Conservation (phyloP, 2,888 invertebrate genomes). For the Eulithis testata region DNA sequence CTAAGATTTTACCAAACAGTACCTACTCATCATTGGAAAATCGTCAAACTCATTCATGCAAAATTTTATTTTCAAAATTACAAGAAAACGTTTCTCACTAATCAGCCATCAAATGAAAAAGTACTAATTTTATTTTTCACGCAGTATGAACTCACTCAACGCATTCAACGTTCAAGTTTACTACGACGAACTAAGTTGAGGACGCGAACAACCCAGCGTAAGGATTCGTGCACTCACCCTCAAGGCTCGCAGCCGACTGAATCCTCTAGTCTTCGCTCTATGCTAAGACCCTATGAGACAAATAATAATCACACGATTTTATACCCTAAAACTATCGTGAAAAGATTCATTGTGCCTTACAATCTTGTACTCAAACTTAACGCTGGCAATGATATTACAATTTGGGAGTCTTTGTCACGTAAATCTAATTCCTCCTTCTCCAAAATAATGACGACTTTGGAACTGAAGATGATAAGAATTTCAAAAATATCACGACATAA, state of each 20-base stretch:
- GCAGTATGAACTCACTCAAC: slow-evolving; percentile 33
- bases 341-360: slow-evolving; percentile 51
- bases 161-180: slow-evolving; percentile 34
- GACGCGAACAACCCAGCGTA: slow-evolving; percentile 48
- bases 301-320: slow-evolving; percentile 46
- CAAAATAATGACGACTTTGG: slow-evolving; percentile 81
- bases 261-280: slow-evolving; percentile 60
- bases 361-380: slow-evolving; percentile 34
- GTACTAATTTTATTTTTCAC: slow-evolving; percentile 6
- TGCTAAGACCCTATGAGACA: slow-evolving; percentile 56
- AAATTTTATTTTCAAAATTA: background rate
- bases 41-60: background rate
- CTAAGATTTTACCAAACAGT: background rate
- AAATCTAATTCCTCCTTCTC: slow-evolving; percentile 77
- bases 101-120: background rate
- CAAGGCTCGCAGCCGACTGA: slow-evolving; percentile 78
- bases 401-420: slow-evolving; percentile 66
- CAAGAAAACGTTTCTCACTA: slow-evolving; percentile 3
- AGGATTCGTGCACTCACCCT: slow-evolving; percentile 57
- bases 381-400: slow-evolving; percentile 54
- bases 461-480: slow-evolving; percentile 70
- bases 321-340: slow-evolving; percentile 47
- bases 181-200: slow-evolving; percentile 76
- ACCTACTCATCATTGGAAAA: background rate
- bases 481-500: slow-evolving; percentile 68